These are phyloP conservation scores for Brachyistius frenatus DNA, from an alignment of 2,113 vertebrate genomes.

Conservation along the genomic window DNA sequence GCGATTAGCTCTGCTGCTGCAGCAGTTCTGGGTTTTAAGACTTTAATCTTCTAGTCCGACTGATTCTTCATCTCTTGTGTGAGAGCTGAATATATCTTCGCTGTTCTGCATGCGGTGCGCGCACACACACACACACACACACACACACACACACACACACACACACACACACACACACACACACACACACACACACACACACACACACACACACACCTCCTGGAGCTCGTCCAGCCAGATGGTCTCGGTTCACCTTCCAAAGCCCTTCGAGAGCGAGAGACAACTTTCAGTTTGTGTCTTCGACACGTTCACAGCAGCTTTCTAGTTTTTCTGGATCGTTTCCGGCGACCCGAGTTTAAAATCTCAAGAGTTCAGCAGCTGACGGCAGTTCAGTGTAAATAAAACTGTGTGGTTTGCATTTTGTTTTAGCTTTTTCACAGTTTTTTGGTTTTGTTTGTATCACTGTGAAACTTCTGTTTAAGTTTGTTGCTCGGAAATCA, in stretches of 20 bases:
- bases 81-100: conserved; percentile 14
- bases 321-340: neutral
- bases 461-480: too few species aligned
- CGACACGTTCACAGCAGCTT: neutral
- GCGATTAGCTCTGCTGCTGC: conserved; percentile 67
- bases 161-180: too few species aligned
- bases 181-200: too few species aligned
- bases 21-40: conserved; percentile 62
- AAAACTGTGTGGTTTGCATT: too few species aligned
- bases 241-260: conserved; percentile 55
- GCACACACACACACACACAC: too few species aligned
- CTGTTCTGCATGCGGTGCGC: conserved; percentile 44
- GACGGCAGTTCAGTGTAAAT: too few species aligned
- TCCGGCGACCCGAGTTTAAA: neutral
- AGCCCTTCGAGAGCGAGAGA: conserved; percentile 30
- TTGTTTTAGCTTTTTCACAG: too few species aligned
- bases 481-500: too few species aligned
- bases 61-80: conserved; percentile 46
- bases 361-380: too few species aligned
- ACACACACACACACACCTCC: neutral
- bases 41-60: conserved; percentile 59
- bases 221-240: conserved; percentile 58
- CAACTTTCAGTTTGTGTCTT: conserved; percentile 17
- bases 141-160: too few species aligned
- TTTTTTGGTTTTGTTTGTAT: too few species aligned